Conservation (phyloP, 1,140 invertebrate species). For the Maconellicoccus hirsutus region DNA sequence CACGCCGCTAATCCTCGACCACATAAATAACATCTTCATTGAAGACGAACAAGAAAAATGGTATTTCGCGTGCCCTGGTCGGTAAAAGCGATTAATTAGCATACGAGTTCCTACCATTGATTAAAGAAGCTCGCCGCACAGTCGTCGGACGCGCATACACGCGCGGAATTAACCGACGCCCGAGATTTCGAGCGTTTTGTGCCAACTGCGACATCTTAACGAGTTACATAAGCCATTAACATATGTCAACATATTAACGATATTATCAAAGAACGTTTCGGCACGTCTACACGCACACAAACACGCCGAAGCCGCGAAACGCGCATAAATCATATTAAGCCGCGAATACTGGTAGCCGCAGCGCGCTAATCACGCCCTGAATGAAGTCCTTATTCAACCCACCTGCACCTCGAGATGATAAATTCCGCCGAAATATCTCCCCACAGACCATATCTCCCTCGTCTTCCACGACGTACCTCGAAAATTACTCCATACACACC, state of each 20-base stretch:
- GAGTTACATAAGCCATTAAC: constrained; percentile 1
- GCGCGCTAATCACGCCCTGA: no score
- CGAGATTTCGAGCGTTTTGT: not conserved
- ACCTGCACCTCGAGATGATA: no score
- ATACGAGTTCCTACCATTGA: not conserved
- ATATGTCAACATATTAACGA: constrained; percentile 5
- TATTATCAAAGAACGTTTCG: not conserved
- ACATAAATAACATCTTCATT: not conserved
- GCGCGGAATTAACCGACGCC: not conserved
- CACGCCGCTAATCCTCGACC: no score
- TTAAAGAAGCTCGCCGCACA: not conserved
- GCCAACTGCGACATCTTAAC: not conserved
- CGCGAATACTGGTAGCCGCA: not conserved
- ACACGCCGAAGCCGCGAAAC: not conserved
- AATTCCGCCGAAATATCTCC: no score
- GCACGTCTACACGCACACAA: no score
- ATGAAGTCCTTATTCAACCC: no score
- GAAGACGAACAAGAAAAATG: no score
- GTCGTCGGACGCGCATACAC: not conserved
- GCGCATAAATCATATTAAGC: not conserved
- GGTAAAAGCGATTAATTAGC: not conserved
- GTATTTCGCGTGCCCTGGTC: not conserved
- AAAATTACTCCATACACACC: no score
- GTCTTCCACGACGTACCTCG: no score
- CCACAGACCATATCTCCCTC: no score